phyloP scores from a whole-genome alignment of 2,797 vertebrate genomes.

The Malurus splendens region DNA sequence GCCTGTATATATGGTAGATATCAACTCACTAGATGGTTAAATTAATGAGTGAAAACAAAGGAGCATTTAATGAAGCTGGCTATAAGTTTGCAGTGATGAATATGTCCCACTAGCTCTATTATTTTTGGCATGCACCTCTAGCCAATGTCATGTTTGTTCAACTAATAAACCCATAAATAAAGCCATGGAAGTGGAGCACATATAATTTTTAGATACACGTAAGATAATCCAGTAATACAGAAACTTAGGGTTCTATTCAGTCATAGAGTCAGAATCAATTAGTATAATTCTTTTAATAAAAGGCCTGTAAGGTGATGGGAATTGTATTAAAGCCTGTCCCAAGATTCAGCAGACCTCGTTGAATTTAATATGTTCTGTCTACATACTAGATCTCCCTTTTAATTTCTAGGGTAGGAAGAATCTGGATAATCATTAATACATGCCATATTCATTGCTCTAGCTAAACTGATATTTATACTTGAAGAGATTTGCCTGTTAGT shows the following conservation, averaged over 20 bases:
- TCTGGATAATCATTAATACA: neutral
- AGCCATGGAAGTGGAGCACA: neutral
- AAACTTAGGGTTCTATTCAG: neutral
- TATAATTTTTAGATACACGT: neutral
- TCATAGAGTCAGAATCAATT: neutral
- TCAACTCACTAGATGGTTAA: neutral
- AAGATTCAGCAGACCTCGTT: neutral
- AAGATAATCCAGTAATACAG: neutral
- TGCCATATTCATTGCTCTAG: neutral
- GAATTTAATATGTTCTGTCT: neutral
- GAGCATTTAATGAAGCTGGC: neutral
- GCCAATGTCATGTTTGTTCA: neutral
- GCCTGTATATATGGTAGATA: neutral
- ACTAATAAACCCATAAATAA: neutral
- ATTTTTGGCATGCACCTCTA: neutral
- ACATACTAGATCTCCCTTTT: neutral
- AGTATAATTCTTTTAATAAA: neutral
- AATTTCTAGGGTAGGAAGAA: neutral
- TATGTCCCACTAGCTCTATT: neutral
- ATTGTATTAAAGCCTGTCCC: neutral
- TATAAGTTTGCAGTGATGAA: neutral
- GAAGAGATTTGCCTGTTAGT: neutral
- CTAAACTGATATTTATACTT: neutral
- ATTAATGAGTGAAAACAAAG: neutral
- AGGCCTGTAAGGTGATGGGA: neutral